Percentiles rank a stretch among this genome's conserved stretches.
Conservation (phyloP, 2,113 vertebrate species). For the Cryptoleucopteryx plumbea region DNA sequence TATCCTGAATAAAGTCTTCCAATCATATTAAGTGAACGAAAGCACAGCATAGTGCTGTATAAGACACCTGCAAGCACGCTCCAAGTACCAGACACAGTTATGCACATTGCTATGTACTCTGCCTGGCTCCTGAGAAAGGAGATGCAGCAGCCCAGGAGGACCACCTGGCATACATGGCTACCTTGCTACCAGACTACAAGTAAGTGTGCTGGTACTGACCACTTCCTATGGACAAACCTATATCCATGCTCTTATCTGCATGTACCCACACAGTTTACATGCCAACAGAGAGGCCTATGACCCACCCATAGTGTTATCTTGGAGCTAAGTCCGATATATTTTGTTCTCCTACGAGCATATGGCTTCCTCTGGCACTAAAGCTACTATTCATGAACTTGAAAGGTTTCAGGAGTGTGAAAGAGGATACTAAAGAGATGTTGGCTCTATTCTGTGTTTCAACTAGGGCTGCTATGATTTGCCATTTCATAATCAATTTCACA, state of each 20-base stretch:
- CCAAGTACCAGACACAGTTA: neutral
- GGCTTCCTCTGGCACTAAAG: neutral
- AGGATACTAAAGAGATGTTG: neutral
- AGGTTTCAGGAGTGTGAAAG: neutral
- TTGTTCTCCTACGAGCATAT: neutral
- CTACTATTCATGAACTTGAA: neutral
- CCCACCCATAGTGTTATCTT: neutral
- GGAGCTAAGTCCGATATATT: neutral
- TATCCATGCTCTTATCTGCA: neutral
- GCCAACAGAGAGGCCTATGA: neutral
- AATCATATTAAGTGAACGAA: neutral
- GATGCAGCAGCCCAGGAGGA: neutral
- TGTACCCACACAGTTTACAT: neutral
- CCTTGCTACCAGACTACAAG: neutral
- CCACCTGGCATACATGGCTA: neutral
- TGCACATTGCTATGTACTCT: accelerated
- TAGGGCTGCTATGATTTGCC: neutral
- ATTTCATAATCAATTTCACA: neutral
- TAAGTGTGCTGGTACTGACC: neutral
- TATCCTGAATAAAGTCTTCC: neutral
- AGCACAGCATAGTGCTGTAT: accelerated
- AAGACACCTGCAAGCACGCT: neutral
- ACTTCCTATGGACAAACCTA: neutral
- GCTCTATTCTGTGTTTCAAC: neutral
- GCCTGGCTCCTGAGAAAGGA: neutral